Conservation (phyloP, 2,113 vertebrate species). For the Channa maculata region DNA sequence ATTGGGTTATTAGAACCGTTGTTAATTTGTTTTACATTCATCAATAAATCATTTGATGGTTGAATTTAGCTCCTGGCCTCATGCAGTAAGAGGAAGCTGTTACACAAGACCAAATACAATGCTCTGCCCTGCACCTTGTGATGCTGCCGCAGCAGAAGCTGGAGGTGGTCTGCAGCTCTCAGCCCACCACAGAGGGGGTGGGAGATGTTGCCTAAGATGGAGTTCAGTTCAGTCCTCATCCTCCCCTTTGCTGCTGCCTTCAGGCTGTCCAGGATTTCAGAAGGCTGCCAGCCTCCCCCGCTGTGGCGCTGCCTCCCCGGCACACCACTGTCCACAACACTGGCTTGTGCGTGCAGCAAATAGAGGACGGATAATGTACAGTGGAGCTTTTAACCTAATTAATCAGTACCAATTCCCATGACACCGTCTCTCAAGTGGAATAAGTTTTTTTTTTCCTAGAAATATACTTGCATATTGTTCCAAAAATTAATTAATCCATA, state of each 20-base stretch:
- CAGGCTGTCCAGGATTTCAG: conserved; percentile 70
- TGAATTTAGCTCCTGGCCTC: too few relatives aligned
- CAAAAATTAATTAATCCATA: background rate
- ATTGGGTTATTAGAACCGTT: too few relatives aligned
- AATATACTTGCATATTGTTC: too few relatives aligned
- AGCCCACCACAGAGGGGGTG: conserved; percentile 68
- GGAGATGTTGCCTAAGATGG: conserved; percentile 61
- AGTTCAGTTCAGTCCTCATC: conserved; percentile 50
- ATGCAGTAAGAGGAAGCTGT: background rate
- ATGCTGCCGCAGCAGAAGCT: conserved; percentile 41
- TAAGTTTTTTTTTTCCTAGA: background rate
- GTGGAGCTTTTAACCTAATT: conserved; percentile 2
- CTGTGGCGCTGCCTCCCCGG: conserved; percentile 42
- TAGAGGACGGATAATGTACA: conserved; percentile 1
- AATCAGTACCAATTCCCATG: background rate
- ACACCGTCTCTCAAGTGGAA: background rate
- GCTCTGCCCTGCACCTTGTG: background rate
- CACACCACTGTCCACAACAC: conserved; percentile 32
- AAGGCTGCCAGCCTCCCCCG: conserved; percentile 66
- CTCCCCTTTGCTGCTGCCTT: conserved; percentile 64
- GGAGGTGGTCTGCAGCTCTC: conserved; percentile 54
- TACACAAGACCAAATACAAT: conserved; percentile 34
- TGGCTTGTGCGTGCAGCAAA: conserved; percentile 11
- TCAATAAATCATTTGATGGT: too few relatives aligned
- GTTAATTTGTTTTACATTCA: too few relatives aligned